Conservation (phyloP, 2,113 vertebrate genomes). For the Calypte anna region DNA sequence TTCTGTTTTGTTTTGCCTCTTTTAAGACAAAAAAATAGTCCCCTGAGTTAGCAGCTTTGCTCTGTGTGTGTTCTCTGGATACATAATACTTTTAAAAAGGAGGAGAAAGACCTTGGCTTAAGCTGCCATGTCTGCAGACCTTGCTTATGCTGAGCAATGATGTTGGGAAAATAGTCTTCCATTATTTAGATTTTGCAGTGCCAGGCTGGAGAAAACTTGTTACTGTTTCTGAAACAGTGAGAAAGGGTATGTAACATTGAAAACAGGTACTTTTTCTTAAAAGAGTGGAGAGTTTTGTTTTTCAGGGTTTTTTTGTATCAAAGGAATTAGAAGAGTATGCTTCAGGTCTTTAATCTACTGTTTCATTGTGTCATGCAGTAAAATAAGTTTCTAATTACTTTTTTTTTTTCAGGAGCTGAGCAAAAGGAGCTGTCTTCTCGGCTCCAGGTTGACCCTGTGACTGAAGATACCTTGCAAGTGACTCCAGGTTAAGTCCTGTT, state of each 20-base stretch:
- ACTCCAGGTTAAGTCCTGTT: conserved; percentile 71
- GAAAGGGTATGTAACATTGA: not conserved
- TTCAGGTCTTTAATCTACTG: not conserved
- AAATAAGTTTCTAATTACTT: conserved; percentile 12
- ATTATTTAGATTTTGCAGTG: not conserved
- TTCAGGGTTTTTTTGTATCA: not conserved
- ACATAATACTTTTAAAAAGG: not conserved
- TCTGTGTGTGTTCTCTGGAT: not conserved
- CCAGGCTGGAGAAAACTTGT: not conserved
- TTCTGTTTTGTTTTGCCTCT: not conserved
- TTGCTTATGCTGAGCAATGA: not conserved
- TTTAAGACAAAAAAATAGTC: not conserved
- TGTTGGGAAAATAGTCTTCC: not conserved
- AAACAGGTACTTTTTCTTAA: not conserved
- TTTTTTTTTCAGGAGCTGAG: conserved; percentile 59
- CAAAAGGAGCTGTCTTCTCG: conserved; percentile 82
- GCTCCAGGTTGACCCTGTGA: conserved; percentile 81
- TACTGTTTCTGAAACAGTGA: not conserved
- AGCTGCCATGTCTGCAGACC: not conserved
- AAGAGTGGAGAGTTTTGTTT: not conserved
- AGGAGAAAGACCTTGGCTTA: not conserved
- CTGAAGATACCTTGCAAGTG: conserved; percentile 71
- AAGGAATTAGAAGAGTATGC: not conserved
- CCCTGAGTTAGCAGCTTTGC: not conserved
- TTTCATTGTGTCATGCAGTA: conserved; percentile 21